A percentile compares a stretch with the other conserved stretches of the same genome.
These are phyloP conservation scores for Cremastobaeus sp. DNA, from an alignment of 2,888 invertebrate species.

Conservation along the genomic window DNA sequence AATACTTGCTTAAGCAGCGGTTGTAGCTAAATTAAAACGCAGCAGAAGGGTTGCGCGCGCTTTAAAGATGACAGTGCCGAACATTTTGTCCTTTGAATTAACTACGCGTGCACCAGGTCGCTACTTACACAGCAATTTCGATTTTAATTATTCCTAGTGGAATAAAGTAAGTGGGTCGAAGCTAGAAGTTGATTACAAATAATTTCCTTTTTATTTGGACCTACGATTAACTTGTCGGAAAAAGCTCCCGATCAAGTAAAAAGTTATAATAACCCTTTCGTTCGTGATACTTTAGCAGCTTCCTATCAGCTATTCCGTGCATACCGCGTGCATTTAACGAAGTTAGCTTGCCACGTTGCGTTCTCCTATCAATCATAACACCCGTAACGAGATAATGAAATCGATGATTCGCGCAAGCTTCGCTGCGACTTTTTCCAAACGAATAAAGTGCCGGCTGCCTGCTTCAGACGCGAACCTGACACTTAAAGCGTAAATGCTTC, in stretches of 20 bases:
- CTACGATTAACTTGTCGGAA: constrained; percentile 10
- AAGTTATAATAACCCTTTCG: constrained; percentile 30
- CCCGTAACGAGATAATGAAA: constrained; percentile 26
- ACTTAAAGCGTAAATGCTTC: too few species aligned
- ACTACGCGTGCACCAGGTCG: not conserved
- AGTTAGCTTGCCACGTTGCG: constrained; percentile 30
- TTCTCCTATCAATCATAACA: constrained; percentile 40
- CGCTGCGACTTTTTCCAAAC: too few species aligned
- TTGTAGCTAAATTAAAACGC: constrained; percentile 27
- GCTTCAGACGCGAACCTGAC: too few species aligned
- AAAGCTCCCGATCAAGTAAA: constrained; percentile 9
- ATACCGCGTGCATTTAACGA: constrained; percentile 31
- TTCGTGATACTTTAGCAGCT: constrained; percentile 27
- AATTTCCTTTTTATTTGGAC: constrained; percentile 18
- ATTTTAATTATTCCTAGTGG: constrained; percentile 8
- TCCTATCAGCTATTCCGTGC: constrained; percentile 23
- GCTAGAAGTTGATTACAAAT: constrained; percentile 7
- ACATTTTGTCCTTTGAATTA: constrained; percentile 9
- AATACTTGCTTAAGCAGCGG: constrained; percentile 10
- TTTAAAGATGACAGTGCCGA: constrained; percentile 20
- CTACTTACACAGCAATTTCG: not conserved
- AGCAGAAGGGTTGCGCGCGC: constrained; percentile 21
- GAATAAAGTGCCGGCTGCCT: too few species aligned
- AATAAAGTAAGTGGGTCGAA: constrained; percentile 8
- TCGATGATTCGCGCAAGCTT: too few species aligned